Evolutionary conservation across 2,797 vertebrate genomes (phyloP), one percentile per base, ranked within the genome.

Genomic region (Halcyon smyrnensis): DNA sequence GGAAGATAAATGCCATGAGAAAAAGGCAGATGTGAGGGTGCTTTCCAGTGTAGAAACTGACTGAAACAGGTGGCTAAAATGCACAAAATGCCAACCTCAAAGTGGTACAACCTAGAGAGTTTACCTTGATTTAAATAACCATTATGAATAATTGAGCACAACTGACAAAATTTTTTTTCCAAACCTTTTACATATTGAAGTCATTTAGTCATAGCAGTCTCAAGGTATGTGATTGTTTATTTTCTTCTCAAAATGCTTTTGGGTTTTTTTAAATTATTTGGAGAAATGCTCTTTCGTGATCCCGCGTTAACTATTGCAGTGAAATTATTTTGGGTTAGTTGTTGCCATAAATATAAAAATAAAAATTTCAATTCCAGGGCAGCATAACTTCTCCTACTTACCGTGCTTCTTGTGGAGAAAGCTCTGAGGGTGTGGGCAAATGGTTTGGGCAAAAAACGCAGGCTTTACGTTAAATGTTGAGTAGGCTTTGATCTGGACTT

Each of bases 1-100:
- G 74, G 77, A 95, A 86, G 77, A 97, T 90, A 94, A 95, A 95
- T 80, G 78, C 71, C 71, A 59, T 75, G 64, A 89, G 85, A 30
- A 70, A 84, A 81, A 89, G 83, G 48, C 85, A 93, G 87, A 91
- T 87, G 56, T 87, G 70, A 87, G 54, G 82, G 54, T 82, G 71
- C 65, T 91, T 78, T 71, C 43, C 89, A 37, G 2, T 28, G 69
- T 6, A 25, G 51, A 36, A 70, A 18, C 24, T 65, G 64, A 4
- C 39, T 41, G 15, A 74, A 90, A 73, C 93, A 92, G 74, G 68
- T 84, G 84, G 51, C 76, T 84, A 7, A 77, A 95, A 93, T 30
- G 74, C 68, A 82, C 43, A 11, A 64, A 91, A 63, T 39, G 30
- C 53, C 68, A 90, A 7, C 15, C 23, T 54, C 1, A 64, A 77